Conservation (phyloP, 2,888 invertebrate species). For the Oscheius myriophilus region DNA sequence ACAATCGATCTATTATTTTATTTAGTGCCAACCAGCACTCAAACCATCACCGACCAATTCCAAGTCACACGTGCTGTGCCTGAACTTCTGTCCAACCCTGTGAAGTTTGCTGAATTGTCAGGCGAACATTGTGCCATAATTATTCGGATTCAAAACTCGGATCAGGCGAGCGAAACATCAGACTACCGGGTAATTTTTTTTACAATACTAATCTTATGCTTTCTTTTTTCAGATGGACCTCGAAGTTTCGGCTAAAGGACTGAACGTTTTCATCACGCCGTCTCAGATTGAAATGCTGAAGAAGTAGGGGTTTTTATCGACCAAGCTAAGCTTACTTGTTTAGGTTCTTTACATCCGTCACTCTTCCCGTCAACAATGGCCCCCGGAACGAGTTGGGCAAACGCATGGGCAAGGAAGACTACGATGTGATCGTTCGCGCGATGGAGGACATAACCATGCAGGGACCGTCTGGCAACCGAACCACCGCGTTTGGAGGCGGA, state of each 20-base stretch:
- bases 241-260: slow-evolving; percentile 49
- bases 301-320: slow-evolving; percentile 16
- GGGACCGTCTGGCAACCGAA: slow-evolving; percentile 4
- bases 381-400: slow-evolving; percentile 39
- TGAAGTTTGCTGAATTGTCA: slow-evolving; percentile 53
- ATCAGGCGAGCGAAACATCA: slow-evolving; percentile 21
- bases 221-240: slow-evolving; percentile 55
- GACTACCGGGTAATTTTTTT: slow-evolving; percentile 10
- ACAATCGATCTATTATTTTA: not conserved
- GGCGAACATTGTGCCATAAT: slow-evolving; percentile 44
- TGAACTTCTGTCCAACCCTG: slow-evolving; percentile 51
- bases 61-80: too few relatives aligned
- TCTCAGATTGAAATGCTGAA: slow-evolving; percentile 54
- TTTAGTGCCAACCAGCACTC: slow-evolving; percentile 23
- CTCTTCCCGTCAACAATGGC: slow-evolving; percentile 15
- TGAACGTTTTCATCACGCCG: slow-evolving; percentile 51
- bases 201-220: not conserved
- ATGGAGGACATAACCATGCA: slow-evolving; percentile 34
- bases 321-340: not conserved
- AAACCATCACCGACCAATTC: slow-evolving; percentile 29
- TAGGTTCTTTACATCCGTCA: slow-evolving; percentile 14
- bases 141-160: slow-evolving; percentile 45
- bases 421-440: slow-evolving; percentile 39
- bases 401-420: slow-evolving; percentile 50
- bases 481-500: slow-evolving; percentile 19